phyloP scores from a whole-genome alignment of 1,140 invertebrate genomes.

The Drosophila biarmipes region DNA sequence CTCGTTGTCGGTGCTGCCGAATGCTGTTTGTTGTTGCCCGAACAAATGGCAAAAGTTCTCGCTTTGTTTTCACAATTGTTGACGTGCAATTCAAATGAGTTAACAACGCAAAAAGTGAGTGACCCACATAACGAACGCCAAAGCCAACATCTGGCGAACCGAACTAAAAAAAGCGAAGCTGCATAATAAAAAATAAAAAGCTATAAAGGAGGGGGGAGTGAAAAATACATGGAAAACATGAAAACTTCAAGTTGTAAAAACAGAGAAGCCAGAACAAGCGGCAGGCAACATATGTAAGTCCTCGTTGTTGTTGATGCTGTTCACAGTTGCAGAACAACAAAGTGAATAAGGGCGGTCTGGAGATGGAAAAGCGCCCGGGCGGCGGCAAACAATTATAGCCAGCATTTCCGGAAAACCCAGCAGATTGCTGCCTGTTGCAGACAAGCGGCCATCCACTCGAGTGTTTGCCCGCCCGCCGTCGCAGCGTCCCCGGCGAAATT shows the following conservation, averaged over 20 bases:
- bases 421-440: slow-evolving; percentile 64
- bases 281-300: slow-evolving; percentile 47
- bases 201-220: slow-evolving; percentile 12
- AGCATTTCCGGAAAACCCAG: slow-evolving; percentile 49
- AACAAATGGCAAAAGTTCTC: slow-evolving; percentile 77
- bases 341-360: slow-evolving; percentile 35
- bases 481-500: slow-evolving; percentile 55
- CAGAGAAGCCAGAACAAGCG: slow-evolving; percentile 39
- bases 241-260: slow-evolving; percentile 49
- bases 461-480: slow-evolving; percentile 27
- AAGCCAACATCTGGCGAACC: slow-evolving; percentile 49
- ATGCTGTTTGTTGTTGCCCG: slow-evolving; percentile 45
- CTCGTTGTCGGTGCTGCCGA: slow-evolving; percentile 30
- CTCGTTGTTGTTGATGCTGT: slow-evolving; percentile 38
- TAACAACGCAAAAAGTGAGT: slow-evolving; percentile 75
- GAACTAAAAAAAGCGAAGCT: slow-evolving; percentile 24
- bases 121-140: slow-evolving; percentile 62
- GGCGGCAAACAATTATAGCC: slow-evolving; percentile 63
- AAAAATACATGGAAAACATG: slow-evolving; percentile 30
- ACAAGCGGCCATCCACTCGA: slow-evolving; percentile 29
- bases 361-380: slow-evolving; percentile 12
- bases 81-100: slow-evolving; percentile 81
- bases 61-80: slow-evolving; percentile 78
- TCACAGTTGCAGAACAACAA: slow-evolving; percentile 53
- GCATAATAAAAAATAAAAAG: slow-evolving; percentile 41